Conservation (phyloP, 2,888 invertebrate species). For the Nephrotoma guestfalica region DNA sequence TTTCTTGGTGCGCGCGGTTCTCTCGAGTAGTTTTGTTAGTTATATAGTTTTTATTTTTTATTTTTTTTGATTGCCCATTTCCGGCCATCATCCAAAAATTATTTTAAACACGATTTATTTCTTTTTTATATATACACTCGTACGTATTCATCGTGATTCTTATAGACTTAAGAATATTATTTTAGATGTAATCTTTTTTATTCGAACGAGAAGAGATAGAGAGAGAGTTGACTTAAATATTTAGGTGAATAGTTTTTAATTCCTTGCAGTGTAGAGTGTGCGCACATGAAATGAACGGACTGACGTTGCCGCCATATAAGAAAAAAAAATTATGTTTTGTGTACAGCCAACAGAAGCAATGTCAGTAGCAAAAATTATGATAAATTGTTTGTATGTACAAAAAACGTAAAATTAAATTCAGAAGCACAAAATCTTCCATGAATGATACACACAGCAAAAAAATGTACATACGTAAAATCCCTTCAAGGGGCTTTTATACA, state of each 20-base stretch:
- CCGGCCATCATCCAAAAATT: constrained; percentile 14
- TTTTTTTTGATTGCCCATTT: constrained; percentile 16
- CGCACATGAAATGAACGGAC: neutral
- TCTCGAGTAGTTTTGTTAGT: neutral
- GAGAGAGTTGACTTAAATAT: neutral
- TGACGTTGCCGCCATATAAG: neutral
- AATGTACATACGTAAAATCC: neutral
- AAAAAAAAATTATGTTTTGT: neutral
- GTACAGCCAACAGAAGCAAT: neutral
- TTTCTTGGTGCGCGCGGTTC: neutral
- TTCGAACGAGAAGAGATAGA: neutral
- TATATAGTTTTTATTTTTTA: neutral
- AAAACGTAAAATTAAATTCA: neutral
- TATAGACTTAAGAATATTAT: neutral
- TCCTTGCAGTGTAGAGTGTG: neutral
- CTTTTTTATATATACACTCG: constrained; percentile 17
- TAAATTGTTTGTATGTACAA: neutral
- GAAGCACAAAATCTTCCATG: neutral
- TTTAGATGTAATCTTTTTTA: neutral
- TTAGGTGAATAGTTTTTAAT: neutral
- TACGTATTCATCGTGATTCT: constrained; percentile 11
- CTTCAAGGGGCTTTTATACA: neutral
- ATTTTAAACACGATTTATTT: constrained; percentile 1
- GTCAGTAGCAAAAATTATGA: neutral
- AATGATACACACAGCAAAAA: neutral